phyloP scores from a whole-genome alignment of 2,797 vertebrate genomes.

The Poeciliopsis paucimaculata region DNA sequence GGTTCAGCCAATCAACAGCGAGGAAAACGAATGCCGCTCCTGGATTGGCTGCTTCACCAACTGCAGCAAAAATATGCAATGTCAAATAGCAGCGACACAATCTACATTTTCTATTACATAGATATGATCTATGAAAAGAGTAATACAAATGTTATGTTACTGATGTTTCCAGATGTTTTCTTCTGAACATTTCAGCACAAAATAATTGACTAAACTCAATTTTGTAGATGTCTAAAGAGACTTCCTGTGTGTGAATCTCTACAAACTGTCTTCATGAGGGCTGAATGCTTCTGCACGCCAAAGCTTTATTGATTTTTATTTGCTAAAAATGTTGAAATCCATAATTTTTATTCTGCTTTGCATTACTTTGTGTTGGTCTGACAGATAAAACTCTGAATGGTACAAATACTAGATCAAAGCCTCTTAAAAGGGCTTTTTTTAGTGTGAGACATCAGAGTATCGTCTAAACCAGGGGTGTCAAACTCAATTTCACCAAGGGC shows the following conservation, averaged over 20 bases:
- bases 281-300: background rate
- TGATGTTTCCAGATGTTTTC: background rate
- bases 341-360: background rate
- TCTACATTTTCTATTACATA: too few relatives aligned
- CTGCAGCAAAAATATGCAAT: too few relatives aligned
- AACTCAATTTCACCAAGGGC: too few relatives aligned
- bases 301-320: background rate
- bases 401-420: background rate
- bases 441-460: background rate
- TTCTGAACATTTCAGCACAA: too few relatives aligned
- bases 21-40: too few relatives aligned
- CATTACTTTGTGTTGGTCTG: background rate
- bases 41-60: too few relatives aligned
- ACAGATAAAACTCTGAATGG: background rate
- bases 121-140: too few relatives aligned
- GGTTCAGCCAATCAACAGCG: too few relatives aligned
- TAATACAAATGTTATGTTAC: too few relatives aligned
- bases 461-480: too few relatives aligned
- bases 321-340: background rate
- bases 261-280: background rate
- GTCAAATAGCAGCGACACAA: too few relatives aligned
- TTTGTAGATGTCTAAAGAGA: background rate
- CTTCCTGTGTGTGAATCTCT: background rate
- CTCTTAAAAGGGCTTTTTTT: background rate
- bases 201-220: background rate